Conservation (phyloP, 2,797 vertebrate genomes). For the Distichodus sexfasciatus region DNA sequence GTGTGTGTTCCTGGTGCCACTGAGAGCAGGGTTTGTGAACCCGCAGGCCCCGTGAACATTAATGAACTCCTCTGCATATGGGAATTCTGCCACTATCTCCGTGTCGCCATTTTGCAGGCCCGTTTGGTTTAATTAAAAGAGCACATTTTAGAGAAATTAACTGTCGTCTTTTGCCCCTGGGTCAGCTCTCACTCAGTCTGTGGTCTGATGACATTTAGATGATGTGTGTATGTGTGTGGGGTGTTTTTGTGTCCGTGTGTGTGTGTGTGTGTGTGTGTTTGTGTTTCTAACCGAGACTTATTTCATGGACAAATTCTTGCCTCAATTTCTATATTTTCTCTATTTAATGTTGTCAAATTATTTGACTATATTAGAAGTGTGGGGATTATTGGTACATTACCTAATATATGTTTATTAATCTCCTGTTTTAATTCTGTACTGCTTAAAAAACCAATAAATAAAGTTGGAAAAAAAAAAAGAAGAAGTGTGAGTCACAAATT, state of each 20-base stretch:
- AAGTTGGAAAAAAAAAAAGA: too few species aligned
- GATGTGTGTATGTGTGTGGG: slow-evolving; percentile 26
- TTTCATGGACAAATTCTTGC: too few species aligned
- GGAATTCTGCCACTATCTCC: slow-evolving; percentile 56
- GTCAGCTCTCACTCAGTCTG: slow-evolving; percentile 51
- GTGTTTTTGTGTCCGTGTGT: neutral
- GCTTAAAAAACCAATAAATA: too few species aligned
- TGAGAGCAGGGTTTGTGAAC: slow-evolving; percentile 48
- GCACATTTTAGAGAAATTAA: slow-evolving; percentile 68
- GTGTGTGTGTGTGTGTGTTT: neutral
- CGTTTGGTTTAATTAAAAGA: slow-evolving; percentile 75
- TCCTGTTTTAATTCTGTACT: too few species aligned
- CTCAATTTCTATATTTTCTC: too few species aligned
- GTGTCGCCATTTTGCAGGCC: slow-evolving; percentile 56
- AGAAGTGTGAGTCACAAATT: too few species aligned
- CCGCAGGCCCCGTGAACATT: slow-evolving; percentile 64
- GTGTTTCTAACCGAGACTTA: neutral
- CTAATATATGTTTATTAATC: too few species aligned
- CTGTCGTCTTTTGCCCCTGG: slow-evolving; percentile 53
- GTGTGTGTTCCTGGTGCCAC: slow-evolving; percentile 19
- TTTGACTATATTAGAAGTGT: too few species aligned
- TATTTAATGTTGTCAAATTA: too few species aligned
- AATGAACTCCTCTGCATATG: slow-evolving; percentile 64
- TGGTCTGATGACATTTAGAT: slow-evolving; percentile 56
- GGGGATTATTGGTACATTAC: too few species aligned